Percentiles rank a stretch among this genome's conserved stretches.
phyloP scores from a whole-genome alignment of 2,113 vertebrate genomes.

The Athene noctua region DNA sequence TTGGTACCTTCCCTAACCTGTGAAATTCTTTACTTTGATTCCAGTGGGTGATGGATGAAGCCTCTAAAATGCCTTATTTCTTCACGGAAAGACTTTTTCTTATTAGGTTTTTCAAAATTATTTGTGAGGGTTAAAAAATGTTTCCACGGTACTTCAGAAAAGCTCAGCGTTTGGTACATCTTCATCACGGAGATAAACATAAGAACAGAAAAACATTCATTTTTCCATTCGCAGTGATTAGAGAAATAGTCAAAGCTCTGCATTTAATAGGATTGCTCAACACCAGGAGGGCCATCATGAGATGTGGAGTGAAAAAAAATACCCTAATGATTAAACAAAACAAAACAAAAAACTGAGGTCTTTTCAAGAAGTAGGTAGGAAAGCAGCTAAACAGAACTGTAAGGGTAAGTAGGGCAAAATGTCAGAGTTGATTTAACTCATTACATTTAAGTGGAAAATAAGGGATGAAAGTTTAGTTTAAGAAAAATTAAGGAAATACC shows the following conservation, averaged over 20 bases:
- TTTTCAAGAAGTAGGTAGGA: constrained; percentile 51
- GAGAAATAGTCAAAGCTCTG: background rate
- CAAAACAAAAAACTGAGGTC: background rate
- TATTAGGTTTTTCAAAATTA: background rate
- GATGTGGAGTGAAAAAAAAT: background rate
- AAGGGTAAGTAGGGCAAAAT: constrained; percentile 64
- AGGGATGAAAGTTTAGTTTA: constrained; percentile 71
- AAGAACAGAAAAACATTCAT: background rate
- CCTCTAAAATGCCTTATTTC: background rate
- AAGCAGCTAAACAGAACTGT: constrained; percentile 50
- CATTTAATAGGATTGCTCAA: background rate
- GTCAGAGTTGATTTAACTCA: constrained; percentile 74
- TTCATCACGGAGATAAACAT: background rate
- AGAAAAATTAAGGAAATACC: constrained; percentile 77
- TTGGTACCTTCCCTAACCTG: background rate
- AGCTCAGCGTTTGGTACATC: background rate
- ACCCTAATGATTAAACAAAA: background rate
- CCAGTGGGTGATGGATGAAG: background rate
- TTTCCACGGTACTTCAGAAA: background rate
- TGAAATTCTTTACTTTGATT: background rate
- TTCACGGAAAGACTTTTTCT: background rate
- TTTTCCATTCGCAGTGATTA: background rate
- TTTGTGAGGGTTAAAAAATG: background rate
- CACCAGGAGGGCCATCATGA: background rate
- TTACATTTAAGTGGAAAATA: constrained; percentile 79